Conservation (phyloP, 2,113 vertebrate species). For the Oenanthe oenanthe region DNA sequence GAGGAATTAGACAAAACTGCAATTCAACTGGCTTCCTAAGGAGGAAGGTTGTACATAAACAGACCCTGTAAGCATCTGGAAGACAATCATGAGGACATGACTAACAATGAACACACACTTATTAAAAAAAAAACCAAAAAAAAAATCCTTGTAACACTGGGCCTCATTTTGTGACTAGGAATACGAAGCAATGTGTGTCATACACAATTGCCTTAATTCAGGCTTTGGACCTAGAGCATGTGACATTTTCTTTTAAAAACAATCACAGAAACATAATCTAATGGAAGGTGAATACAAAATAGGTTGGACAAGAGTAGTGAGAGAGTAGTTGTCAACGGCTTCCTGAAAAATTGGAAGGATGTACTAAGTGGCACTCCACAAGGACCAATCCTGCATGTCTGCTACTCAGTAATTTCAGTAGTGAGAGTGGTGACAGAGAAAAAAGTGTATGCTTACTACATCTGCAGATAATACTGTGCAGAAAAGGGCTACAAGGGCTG, state of each 20-base stretch:
- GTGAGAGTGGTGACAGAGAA: not conserved
- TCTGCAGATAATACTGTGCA: not conserved
- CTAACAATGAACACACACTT: not conserved
- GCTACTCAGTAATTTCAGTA: not conserved
- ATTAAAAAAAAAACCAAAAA: not conserved
- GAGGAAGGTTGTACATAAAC: not conserved
- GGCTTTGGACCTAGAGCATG: not conserved
- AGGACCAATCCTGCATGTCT: not conserved
- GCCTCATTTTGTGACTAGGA: not conserved
- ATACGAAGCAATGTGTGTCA: not conserved
- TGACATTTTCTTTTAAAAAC: not conserved
- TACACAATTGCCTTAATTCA: not conserved
- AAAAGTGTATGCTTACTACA: not conserved
- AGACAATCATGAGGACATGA: not conserved
- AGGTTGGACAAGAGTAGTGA: not conserved
- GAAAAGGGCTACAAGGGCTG: not conserved
- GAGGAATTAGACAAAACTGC: constrained; percentile 10
- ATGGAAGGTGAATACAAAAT: not conserved
- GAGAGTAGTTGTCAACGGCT: not conserved
- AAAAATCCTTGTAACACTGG: not conserved
- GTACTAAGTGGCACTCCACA: not conserved
- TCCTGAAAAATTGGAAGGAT: not conserved
- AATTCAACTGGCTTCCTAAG: not conserved
- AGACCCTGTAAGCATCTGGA: not conserved
- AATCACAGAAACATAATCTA: not conserved